Conservation (phyloP, 2,888 invertebrate species). For the Philopedon plagiatum region DNA sequence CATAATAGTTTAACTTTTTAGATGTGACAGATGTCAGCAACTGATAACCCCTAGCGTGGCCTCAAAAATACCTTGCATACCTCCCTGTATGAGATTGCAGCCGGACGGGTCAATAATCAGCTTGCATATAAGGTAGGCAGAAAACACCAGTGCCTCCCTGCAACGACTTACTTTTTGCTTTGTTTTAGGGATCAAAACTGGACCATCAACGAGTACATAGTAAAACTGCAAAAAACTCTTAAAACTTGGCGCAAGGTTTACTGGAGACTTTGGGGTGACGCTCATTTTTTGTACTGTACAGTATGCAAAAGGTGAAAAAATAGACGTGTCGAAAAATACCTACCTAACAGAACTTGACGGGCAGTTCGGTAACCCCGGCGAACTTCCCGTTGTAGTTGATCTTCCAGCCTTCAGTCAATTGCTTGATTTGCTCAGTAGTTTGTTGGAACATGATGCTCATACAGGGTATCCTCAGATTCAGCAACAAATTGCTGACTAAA, state of each 20-base stretch:
- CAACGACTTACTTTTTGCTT: no score
- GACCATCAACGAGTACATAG: constrained; percentile 86
- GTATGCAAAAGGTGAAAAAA: constrained; percentile 75
- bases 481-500: constrained; percentile 86
- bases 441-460: constrained; percentile 89
- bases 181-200: constrained; percentile 79
- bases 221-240: constrained; percentile 82
- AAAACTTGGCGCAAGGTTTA: constrained; percentile 91
- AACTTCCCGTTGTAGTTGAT: constrained; percentile 87
- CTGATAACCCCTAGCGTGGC: constrained; percentile 80
- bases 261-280: constrained; percentile 94
- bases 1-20: background rate
- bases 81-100: constrained; percentile 81
- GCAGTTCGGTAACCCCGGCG: constrained; percentile 72
- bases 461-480: constrained; percentile 90
- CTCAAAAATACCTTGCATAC: constrained; percentile 80
- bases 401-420: constrained; percentile 88
- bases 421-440: constrained; percentile 83
- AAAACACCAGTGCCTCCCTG: background rate
- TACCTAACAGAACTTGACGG: constrained; percentile 81
- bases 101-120: constrained; percentile 81
- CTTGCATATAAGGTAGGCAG: constrained; percentile 73
- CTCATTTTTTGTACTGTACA: constrained; percentile 88
- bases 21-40: constrained; percentile 83
- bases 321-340: no score